Evolutionary conservation across 2,888 invertebrate genomes (phyloP).

Genomic region (Acrobasis consociella): DNA sequence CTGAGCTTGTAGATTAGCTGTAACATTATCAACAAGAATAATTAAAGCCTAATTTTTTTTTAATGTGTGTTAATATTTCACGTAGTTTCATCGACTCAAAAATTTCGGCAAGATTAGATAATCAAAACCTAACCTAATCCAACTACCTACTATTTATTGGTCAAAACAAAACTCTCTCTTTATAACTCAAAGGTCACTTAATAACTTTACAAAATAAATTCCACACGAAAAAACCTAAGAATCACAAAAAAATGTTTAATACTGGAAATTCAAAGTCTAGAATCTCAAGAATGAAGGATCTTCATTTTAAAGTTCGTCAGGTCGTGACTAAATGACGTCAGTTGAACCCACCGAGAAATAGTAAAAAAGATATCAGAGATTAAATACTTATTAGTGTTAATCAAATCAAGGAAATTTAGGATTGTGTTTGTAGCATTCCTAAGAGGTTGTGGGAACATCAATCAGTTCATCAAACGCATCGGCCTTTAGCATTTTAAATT

Average conservation of each 20-base stretch:
- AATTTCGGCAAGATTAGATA: no score
- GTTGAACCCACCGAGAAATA: background rate
- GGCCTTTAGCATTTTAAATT: conserved; percentile 66
- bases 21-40: background rate
- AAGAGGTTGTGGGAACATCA: conserved; percentile 69
- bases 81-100: no score
- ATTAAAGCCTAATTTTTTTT: no score
- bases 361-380: conserved; percentile 1
- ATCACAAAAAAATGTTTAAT: no score
- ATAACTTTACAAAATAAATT: no score
- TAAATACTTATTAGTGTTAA: conserved; percentile 29
- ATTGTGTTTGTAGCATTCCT: conserved; percentile 22
- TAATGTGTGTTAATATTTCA: no score
- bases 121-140: no score
- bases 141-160: no score
- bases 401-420: conserved; percentile 32
- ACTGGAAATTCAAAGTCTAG: no score
- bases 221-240: no score
- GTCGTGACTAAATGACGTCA: background rate
- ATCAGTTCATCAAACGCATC: conserved; percentile 49
- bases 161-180: no score
- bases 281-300: background rate
- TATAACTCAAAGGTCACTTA: no score
- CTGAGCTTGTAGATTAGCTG: background rate
- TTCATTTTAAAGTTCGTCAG: background rate